These are phyloP conservation scores for Panthera leo DNA, from an alignment of 2,113 vertebrate genomes.

Conservation along the genomic window DNA sequence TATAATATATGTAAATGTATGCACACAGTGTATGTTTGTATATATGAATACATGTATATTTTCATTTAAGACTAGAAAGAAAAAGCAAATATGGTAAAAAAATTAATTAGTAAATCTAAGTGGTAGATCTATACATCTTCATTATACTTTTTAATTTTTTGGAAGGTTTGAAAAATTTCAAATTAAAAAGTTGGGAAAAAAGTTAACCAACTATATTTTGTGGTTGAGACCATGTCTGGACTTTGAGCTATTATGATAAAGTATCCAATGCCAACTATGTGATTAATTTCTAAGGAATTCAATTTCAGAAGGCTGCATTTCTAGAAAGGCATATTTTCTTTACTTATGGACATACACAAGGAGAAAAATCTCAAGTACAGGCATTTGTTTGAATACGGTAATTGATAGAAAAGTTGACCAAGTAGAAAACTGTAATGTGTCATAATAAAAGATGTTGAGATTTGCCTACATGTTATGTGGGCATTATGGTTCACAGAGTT, in stretches of 20 bases:
- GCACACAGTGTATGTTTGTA: not conserved
- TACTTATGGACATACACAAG: not conserved
- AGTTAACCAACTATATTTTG: slow-evolving; percentile 14
- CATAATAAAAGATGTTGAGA: slow-evolving; percentile 46
- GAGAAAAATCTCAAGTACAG: slow-evolving; percentile 1
- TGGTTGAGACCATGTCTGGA: not conserved
- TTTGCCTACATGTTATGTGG: not conserved
- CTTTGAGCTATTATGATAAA: slow-evolving; percentile 55
- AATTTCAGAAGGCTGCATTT: slow-evolving; percentile 37
- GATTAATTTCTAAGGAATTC: slow-evolving; percentile 62
- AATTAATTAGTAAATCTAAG: not conserved
- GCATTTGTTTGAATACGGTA: slow-evolving; percentile 56
- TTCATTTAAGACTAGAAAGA: not conserved
- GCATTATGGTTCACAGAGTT: slow-evolving; percentile 44
- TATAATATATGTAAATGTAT: not conserved
- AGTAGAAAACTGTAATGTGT: slow-evolving; percentile 54
- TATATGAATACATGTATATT: not conserved
- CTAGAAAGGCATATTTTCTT: slow-evolving; percentile 48
- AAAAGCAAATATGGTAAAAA: not conserved
- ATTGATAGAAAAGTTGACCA: slow-evolving; percentile 60
- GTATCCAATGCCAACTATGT: slow-evolving; percentile 40
- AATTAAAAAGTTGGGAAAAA: not conserved
- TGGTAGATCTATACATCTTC: not conserved
- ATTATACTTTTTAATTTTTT: not conserved
- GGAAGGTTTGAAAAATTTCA: slow-evolving; percentile 22